Evolutionary conservation across 1,140 invertebrate genomes (phyloP).

Genomic region (Mylabris phalerata): DNA sequence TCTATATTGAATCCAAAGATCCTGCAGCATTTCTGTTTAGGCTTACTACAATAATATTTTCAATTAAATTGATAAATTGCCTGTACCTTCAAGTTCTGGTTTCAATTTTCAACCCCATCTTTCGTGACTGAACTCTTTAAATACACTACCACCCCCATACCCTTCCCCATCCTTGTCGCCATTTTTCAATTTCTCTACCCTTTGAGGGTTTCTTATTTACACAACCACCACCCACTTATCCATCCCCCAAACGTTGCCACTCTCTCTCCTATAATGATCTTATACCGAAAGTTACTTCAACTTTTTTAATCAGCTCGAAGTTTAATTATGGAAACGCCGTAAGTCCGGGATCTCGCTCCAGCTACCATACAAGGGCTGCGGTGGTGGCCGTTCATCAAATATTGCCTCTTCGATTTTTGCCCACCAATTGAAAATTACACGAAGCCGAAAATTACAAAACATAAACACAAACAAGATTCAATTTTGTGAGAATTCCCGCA

Average conservation of each 20-base stretch:
- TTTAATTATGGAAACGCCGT: conserved; percentile 29
- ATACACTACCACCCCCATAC: not conserved
- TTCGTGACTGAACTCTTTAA: conserved; percentile 8
- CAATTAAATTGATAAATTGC: conserved; percentile 19
- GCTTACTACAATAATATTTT: not conserved
- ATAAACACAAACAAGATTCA: too few relatives aligned
- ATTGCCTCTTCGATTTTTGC: not conserved
- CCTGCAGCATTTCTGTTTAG: too few relatives aligned
- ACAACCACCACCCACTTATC: conserved; percentile 17
- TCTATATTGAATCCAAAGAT: too few relatives aligned
- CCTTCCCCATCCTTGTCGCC: not conserved
- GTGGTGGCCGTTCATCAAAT: conserved; percentile 3
- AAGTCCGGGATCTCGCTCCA: conserved; percentile 1
- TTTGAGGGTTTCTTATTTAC: conserved; percentile 27
- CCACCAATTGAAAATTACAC: not conserved
- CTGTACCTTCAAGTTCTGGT: conserved; percentile 10
- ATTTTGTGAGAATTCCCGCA: too few relatives aligned
- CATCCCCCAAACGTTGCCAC: conserved; percentile 15
- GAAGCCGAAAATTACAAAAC: too few relatives aligned
- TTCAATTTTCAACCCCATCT: conserved; percentile 19
- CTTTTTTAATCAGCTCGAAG: conserved; percentile 30
- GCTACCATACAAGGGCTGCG: conserved; percentile 5
- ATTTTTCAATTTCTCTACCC: conserved; percentile 24
- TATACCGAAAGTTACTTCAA: conserved; percentile 28
- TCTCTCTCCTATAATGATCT: conserved; percentile 23